Conservation (phyloP, 1,140 invertebrate species). For the Solenopsis fugax region DNA sequence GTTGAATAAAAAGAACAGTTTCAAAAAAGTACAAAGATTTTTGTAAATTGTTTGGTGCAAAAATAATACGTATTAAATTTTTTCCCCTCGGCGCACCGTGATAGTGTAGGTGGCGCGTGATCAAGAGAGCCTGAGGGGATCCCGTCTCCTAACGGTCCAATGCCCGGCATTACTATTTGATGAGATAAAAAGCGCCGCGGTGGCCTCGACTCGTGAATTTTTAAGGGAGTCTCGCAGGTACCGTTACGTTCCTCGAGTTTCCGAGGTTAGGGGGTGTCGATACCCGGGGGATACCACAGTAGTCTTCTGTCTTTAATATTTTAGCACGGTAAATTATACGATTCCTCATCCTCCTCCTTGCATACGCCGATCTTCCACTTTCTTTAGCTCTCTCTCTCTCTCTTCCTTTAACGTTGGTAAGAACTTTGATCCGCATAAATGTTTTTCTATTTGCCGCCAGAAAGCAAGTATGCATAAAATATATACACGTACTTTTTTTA, state of each 20-base stretch:
- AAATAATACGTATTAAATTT: conserved; percentile 29
- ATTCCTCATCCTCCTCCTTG: conserved; percentile 61
- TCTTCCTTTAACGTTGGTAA: not conserved
- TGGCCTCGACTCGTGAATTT: conserved; percentile 80
- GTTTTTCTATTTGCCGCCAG: conserved; percentile 52
- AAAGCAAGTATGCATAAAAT: conserved; percentile 14
- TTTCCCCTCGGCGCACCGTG: not conserved
- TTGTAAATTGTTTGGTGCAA: not conserved
- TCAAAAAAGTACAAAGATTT: not conserved
- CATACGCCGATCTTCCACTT: conserved; percentile 70
- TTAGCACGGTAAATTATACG: conserved; percentile 84
- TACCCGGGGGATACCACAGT: conserved; percentile 77
- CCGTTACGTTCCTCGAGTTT: conserved; percentile 75
- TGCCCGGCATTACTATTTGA: conserved; percentile 80
- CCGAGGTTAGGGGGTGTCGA: conserved; percentile 82
- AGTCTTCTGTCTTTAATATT: conserved; percentile 83
- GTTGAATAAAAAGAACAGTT: not conserved
- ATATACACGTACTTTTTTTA: not conserved
- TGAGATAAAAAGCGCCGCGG: conserved; percentile 84
- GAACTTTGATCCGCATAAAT: conserved; percentile 55
- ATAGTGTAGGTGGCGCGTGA: conserved; percentile 27
- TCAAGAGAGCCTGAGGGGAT: conserved; percentile 59
- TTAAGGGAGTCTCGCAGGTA: conserved; percentile 75
- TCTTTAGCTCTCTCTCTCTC: conserved; percentile 63
- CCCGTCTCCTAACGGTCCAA: conserved; percentile 68